phyloP scores from a whole-genome alignment of 2,113 vertebrate genomes.

The Alligator sinensis region DNA sequence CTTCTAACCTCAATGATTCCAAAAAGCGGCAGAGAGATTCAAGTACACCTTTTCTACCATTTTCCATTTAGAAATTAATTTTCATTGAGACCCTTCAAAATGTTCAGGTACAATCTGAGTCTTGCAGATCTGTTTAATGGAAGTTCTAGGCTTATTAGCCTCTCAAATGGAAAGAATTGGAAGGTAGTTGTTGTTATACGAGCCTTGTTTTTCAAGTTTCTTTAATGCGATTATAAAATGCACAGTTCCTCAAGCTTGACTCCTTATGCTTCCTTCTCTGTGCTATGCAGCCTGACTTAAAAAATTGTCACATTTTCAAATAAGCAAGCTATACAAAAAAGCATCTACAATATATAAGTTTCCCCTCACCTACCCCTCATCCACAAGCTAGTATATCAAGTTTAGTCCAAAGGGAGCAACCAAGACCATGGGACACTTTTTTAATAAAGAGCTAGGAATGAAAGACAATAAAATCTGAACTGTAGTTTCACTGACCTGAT shows the following conservation, averaged over 20 bases:
- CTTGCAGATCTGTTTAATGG: not conserved
- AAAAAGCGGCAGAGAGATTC: not conserved
- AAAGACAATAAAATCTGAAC: not conserved
- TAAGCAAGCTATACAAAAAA: not conserved
- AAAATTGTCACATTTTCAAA: not conserved
- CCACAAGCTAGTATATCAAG: not conserved
- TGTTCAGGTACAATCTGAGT: not conserved
- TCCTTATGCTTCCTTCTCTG: not conserved
- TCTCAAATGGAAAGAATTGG: not conserved
- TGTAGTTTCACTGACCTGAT: not conserved
- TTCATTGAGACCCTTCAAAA: not conserved
- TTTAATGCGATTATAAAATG: not conserved
- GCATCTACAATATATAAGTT: not conserved
- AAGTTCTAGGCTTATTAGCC: not conserved
- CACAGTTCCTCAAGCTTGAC: not conserved
- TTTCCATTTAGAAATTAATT: not conserved
- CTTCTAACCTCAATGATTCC: not conserved
- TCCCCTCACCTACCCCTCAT: not conserved
- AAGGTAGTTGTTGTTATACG: not conserved
- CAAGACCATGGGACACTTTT: not conserved
- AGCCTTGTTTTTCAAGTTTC: not conserved
- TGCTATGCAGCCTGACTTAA: not conserved
- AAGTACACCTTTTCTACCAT: not conserved
- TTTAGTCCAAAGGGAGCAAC: not conserved
- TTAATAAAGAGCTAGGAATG: not conserved